Evolutionary conservation across 2,888 invertebrate species (phyloP).

Genomic region (Cinara cedri): DNA sequence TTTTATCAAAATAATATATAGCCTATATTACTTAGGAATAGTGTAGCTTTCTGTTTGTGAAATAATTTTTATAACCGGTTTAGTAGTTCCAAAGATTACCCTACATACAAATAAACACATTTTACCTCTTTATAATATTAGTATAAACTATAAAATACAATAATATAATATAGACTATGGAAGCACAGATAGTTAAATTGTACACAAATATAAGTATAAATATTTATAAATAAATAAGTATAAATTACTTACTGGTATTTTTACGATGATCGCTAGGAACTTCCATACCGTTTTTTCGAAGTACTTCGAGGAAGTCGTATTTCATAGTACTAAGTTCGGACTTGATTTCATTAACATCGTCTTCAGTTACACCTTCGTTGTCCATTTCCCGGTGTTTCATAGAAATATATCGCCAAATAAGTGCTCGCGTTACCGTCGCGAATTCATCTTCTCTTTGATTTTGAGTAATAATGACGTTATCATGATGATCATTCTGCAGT

Average conservation of each 20-base stretch:
- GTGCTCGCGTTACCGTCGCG: conserved; percentile 82
- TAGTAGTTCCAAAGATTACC: too few species aligned
- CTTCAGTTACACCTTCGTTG: conserved; percentile 87
- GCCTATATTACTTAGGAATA: too few species aligned
- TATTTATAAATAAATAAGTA: too few species aligned
- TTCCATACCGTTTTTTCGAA: conserved; percentile 87
- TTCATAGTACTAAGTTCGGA: conserved; percentile 90
- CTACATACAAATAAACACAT: too few species aligned
- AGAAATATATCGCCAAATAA: conserved; percentile 91
- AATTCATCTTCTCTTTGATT: conserved; percentile 75
- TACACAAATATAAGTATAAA: too few species aligned
- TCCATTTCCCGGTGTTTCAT: conserved; percentile 84
- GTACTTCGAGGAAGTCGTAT: conserved; percentile 88
- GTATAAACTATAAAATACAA: too few species aligned
- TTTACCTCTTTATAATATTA: too few species aligned
- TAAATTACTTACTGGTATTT: conserved; percentile 28
- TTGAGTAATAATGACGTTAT: conserved; percentile 61
- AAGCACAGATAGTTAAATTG: too few species aligned
- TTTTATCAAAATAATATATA: too few species aligned
- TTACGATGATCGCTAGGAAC: conserved; percentile 65
- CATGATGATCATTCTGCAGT: neutral
- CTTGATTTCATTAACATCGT: conserved; percentile 92
- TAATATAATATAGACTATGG: too few species aligned
- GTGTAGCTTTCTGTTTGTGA: too few species aligned
- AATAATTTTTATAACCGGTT: too few species aligned